These are phyloP conservation scores for Tanypteryx hageni DNA, from an alignment of 2,888 invertebrate genomes.

Conservation along the genomic window DNA sequence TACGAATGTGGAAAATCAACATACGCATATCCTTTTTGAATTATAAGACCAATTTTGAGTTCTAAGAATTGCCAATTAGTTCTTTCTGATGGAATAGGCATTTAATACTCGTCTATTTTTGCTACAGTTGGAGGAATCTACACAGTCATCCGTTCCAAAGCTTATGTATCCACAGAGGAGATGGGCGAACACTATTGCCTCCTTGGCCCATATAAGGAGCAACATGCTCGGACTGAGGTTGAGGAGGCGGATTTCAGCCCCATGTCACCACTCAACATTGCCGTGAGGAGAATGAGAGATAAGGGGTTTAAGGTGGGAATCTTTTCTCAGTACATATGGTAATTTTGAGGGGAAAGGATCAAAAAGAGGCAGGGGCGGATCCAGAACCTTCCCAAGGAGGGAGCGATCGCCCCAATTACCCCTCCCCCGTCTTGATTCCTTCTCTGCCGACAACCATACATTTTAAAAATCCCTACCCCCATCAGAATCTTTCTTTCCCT, in stretches of 20 bases:
- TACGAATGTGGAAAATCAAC: no score
- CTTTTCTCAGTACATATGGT: not conserved
- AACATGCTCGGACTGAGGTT: constrained; percentile 95
- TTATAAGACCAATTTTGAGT: no score
- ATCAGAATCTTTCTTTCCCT: no score
- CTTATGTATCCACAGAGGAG: constrained; percentile 97
- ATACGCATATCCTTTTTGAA: no score
- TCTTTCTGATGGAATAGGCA: not conserved
- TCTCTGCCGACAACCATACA: no score
- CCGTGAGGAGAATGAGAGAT: constrained; percentile 87
- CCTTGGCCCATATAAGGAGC: constrained; percentile 96
- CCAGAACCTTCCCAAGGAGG: no score
- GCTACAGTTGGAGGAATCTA: constrained; percentile 98
- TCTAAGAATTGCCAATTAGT: no score
- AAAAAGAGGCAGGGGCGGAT: not conserved
- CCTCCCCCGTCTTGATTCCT: no score
- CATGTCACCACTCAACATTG: constrained; percentile 84
- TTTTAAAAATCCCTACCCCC: no score
- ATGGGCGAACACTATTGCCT: constrained; percentile 98
- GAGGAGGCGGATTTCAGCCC: constrained; percentile 93
- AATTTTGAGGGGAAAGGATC: not conserved
- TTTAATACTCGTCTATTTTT: constrained; percentile 59
- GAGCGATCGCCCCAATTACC: no score
- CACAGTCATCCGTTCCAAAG: constrained; percentile 98
- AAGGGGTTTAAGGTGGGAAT: constrained; percentile 89